These are phyloP conservation scores for Brachypodius melanocephalos DNA, from an alignment of 2,113 vertebrate species.

Conservation along the genomic window DNA sequence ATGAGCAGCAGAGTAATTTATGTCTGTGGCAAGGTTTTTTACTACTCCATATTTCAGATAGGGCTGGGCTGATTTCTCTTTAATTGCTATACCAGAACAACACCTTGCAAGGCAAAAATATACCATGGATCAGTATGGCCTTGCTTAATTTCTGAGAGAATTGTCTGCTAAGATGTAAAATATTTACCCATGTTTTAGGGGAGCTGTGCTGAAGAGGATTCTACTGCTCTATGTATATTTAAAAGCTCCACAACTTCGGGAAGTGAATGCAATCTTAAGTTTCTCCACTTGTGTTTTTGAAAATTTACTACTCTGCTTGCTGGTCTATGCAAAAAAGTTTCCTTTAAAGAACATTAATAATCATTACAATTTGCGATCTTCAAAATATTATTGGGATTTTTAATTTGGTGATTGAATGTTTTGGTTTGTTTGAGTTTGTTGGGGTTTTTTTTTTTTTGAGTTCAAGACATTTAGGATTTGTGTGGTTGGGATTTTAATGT, in stretches of 20 bases:
- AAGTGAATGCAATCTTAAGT: neutral
- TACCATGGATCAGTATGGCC: neutral
- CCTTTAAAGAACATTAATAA: neutral
- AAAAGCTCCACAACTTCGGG: accelerated
- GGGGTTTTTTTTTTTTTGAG: neutral
- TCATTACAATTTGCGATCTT: neutral
- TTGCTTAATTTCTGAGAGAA: neutral
- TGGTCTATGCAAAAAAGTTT: neutral
- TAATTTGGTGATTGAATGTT: neutral
- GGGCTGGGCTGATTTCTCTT: neutral
- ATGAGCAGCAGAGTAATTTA: neutral
- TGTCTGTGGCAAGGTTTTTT: neutral
- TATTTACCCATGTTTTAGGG: neutral
- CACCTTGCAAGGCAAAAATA: neutral
- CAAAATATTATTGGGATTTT: neutral
- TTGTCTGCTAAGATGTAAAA: neutral
- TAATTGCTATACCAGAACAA: too few species aligned
- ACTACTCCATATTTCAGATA: accelerated
- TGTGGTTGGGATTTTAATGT: neutral
- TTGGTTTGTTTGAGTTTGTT: neutral
- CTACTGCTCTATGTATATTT: neutral
- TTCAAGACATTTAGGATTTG: neutral
- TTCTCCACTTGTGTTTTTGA: neutral
- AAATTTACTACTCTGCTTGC: neutral
- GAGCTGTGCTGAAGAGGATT: neutral